Evolutionary conservation across 2,113 vertebrate species (phyloP), one percentile per base, ranked within the genome.

Genomic region (Dissostichus mawsoni): DNA sequence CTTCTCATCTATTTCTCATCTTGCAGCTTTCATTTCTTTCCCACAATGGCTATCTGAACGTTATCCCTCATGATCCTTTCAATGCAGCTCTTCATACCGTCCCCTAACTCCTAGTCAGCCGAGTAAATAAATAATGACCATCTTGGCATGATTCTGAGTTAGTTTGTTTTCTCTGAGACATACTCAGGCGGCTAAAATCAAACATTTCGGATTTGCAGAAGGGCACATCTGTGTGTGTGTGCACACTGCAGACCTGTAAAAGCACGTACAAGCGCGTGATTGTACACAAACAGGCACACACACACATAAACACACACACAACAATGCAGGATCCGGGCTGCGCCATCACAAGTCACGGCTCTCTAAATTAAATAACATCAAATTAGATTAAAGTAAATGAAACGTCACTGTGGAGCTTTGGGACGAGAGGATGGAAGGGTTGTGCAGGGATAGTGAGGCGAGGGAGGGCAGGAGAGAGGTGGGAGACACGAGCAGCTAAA

Each of bases 341-440:
- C 87, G 85, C 82, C 90, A 82, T 90, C 84, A 76, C 78, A 83
- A 92, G 89, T 84, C 84, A 85, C 55, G 62, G 90, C 86, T 77
- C 84, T 89, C 83, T 85, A 91, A 93, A 93, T 92, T 73, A 91
- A 93, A 90, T 90, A 90, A 90, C 86, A 90, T 82, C 78, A 87
- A 93, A 92, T 92, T 87, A 89, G 85, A 91, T 92, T 90, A 87
- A 88, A 91, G 80, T 78, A 90, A 91, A 92, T 90, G 81, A 92
- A 92, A 91, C 84, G 87, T 86, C 76, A 62, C 86, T 45, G 86
- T 81, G 66, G 87, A 88, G 85, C 74, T 41, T 41, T 41, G 20
- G 48, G 13, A 10, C 75, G 82, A 63, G 82, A 58, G 55, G 68
- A 71, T 50, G 78, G 78, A 55, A n/a, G 48, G 62, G 74, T 53